Percentiles rank a stretch among this genome's conserved stretches.
phyloP scores from a whole-genome alignment of 1,140 invertebrate genomes.

The Probaryconus sp. region DNA sequence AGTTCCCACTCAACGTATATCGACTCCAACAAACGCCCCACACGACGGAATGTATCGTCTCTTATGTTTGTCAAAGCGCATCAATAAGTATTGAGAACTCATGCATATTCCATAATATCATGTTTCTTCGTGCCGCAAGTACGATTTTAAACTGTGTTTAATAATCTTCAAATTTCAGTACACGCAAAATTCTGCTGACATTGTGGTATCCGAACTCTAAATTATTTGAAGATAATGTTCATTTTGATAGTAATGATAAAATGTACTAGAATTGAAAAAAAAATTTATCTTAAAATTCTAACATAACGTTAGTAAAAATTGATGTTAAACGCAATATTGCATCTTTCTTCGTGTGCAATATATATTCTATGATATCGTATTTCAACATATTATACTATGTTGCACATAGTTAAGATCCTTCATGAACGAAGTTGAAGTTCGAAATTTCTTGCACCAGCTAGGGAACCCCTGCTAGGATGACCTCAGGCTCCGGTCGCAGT shows the following conservation, averaged over 20 bases:
- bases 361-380: too few species aligned
- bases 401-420: too few species aligned
- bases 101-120: conserved; percentile 14
- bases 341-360: too few species aligned
- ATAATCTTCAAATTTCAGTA: conserved; percentile 10
- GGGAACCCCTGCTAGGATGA: conserved; percentile 70
- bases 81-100: conserved; percentile 28
- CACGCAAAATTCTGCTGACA: not conserved
- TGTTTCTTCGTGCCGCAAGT: not conserved
- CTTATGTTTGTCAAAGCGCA: conserved; percentile 64
- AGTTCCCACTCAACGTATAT: conserved; percentile 39
- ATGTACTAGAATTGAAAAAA: too few species aligned
- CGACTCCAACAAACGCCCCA: conserved; percentile 49
- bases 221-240: too few species aligned
- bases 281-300: too few species aligned
- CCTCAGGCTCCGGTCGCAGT: conserved; percentile 69
- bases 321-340: too few species aligned
- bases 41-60: conserved; percentile 60
- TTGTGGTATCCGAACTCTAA: too few species aligned
- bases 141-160: conserved; percentile 1
- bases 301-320: too few species aligned
- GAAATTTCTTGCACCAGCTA: conserved; percentile 27
- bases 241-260: too few species aligned
- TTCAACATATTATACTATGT: too few species aligned
- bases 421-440: conserved; percentile 28